Conservation (phyloP, 2,113 vertebrate species). For the Brienomyrus brachyistius region DNA sequence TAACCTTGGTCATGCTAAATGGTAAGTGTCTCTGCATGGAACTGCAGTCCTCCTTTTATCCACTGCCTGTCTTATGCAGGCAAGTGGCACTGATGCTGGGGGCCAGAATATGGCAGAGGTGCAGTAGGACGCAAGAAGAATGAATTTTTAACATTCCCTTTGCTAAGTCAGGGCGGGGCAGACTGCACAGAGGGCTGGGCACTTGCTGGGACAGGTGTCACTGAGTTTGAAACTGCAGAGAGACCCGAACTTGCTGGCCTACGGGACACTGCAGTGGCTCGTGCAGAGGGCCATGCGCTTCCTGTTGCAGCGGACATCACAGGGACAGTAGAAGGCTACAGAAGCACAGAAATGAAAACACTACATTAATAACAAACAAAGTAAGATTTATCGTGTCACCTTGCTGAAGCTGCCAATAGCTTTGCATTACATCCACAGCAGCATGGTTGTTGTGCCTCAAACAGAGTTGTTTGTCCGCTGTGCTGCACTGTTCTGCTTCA, state of each 20-base stretch:
- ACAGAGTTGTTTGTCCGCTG: not conserved
- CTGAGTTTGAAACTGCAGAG: not conserved
- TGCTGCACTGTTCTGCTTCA: not conserved
- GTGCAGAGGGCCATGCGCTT: not conserved
- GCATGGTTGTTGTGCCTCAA: not conserved
- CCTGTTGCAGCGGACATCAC: no score
- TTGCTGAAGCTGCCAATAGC: not conserved
- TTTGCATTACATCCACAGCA: not conserved
- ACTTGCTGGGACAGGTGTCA: not conserved
- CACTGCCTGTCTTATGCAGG: not conserved
- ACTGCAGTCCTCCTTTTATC: not conserved
- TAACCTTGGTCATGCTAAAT: not conserved
- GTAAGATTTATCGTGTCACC: not conserved
- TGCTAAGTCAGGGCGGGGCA: not conserved
- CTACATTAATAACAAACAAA: not conserved
- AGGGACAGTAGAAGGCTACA: not conserved
- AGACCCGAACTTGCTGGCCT: not conserved
- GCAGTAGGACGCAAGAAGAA: not conserved
- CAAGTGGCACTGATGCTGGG: not conserved
- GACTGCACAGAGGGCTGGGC: not conserved
- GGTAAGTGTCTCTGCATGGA: not conserved
- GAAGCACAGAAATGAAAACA: not conserved
- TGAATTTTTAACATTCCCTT: not conserved
- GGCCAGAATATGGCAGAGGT: not conserved
- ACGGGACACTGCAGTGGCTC: not conserved